Evolutionary conservation across 2,888 invertebrate genomes (phyloP).

Genomic region (Dilophus febrilis): DNA sequence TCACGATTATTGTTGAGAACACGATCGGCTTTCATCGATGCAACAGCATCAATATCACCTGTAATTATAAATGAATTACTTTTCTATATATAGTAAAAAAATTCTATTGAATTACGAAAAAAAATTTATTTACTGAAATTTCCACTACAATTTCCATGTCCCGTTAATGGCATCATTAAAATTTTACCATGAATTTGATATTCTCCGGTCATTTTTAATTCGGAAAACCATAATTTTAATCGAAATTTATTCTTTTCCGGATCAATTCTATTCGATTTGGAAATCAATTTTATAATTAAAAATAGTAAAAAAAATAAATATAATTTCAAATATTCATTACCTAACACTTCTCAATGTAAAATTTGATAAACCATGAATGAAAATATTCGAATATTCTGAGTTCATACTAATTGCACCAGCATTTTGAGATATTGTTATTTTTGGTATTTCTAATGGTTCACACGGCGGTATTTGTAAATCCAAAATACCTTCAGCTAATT

Average conservation of each 20-base stretch:
- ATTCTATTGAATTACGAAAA: neutral
- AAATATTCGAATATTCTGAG: conserved; percentile 46
- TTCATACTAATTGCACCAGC: conserved; percentile 50
- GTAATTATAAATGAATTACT: conserved; percentile 10
- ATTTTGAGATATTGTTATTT: conserved; percentile 48
- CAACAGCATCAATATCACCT: conserved; percentile 50
- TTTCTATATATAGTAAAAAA: conserved; percentile 1
- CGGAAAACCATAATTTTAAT: conserved; percentile 44
- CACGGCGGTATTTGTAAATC: conserved; percentile 49
- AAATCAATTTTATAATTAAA: neutral
- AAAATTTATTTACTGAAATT: conserved; percentile 44
- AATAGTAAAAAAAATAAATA: conserved; percentile 1
- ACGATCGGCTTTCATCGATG: conserved; percentile 42
- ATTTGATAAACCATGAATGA: conserved; percentile 42
- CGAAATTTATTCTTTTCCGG: conserved; percentile 37
- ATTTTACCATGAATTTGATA: conserved; percentile 52
- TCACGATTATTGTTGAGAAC: conserved; percentile 33
- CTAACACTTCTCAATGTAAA: conserved; percentile 46
- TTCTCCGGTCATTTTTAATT: conserved; percentile 41
- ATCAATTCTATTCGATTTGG: conserved; percentile 27
- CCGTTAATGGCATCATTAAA: conserved; percentile 55
- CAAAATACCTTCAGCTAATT: conserved; percentile 44
- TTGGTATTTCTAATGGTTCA: conserved; percentile 52
- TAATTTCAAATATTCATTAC: too few relatives aligned
- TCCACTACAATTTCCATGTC: conserved; percentile 45